Conservation (phyloP, 2,888 invertebrate genomes). For the Ophion ventricosus region DNA sequence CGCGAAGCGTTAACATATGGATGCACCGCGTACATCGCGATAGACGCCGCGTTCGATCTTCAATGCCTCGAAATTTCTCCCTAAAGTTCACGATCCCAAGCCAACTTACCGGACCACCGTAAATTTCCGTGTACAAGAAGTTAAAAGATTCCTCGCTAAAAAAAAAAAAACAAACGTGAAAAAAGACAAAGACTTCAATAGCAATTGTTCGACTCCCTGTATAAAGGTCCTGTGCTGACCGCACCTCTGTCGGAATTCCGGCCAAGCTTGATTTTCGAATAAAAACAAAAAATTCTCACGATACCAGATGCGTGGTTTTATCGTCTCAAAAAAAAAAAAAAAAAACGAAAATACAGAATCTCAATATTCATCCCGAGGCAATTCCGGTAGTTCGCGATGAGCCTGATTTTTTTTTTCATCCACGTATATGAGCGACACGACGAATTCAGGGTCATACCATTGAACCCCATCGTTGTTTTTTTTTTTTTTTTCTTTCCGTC, state of each 20-base stretch:
- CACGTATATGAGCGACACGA: slow-evolving; percentile 38
- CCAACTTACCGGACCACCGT: neutral
- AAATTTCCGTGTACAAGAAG: neutral
- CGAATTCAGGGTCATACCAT: slow-evolving; percentile 69
- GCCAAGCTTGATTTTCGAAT: neutral
- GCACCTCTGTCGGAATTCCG: neutral
- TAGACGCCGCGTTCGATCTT: too few species aligned
- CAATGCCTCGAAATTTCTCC: too few species aligned
- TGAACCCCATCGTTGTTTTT: slow-evolving; percentile 64
- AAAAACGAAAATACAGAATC: neutral
- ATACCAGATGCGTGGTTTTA: neutral
- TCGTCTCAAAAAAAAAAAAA: neutral
- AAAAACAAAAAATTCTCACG: neutral
- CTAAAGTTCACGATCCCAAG: too few species aligned
- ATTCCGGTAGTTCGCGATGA: neutral
- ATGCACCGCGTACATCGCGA: too few species aligned
- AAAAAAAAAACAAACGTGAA: too few species aligned
- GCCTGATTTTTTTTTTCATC: neutral
- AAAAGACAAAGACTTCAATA: neutral
- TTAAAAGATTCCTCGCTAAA: neutral
- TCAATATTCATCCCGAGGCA: neutral
- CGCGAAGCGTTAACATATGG: too few species aligned
- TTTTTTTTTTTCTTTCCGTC: too few species aligned
- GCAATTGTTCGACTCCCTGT: neutral
- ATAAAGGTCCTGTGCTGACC: neutral